These are phyloP conservation scores for Epistrophe grossulariae DNA, from an alignment of 2,888 invertebrate genomes.

Conservation along the genomic window DNA sequence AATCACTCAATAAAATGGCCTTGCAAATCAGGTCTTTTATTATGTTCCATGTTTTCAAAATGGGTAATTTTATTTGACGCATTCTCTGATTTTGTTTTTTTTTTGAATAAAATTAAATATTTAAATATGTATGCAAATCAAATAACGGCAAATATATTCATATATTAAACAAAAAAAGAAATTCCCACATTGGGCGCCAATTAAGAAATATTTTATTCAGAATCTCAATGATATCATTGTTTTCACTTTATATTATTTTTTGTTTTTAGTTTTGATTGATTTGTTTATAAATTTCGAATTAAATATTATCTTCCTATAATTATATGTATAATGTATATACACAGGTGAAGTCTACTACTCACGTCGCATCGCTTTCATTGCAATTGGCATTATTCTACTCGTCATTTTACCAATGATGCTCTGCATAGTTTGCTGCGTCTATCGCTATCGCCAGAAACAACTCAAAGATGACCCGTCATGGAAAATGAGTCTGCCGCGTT, in stretches of 20 bases:
- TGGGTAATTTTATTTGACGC: not conserved
- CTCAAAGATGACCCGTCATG: slow-evolving; percentile 86
- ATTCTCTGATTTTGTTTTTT: not conserved
- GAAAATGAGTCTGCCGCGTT: slow-evolving; percentile 86
- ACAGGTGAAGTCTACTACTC: slow-evolving; percentile 88
- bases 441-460: slow-evolving; percentile 87
- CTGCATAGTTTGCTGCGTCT: slow-evolving; percentile 86
- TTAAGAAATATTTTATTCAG: not conserved
- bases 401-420: slow-evolving; percentile 88
- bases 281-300: not conserved
- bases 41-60: not conserved
- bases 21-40: slow-evolving; percentile 7
- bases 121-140: not conserved
- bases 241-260: not conserved
- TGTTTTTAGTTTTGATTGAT: not conserved
- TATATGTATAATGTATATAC: too few relatives aligned
- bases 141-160: too few relatives aligned
- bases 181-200: slow-evolving; percentile 14
- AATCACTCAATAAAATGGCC: slow-evolving; percentile 8
- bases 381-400: slow-evolving; percentile 89
- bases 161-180: not conserved
- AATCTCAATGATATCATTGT: not conserved
- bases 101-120: not conserved
- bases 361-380: slow-evolving; percentile 89
- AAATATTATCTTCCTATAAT: not conserved